Conservation (phyloP, 2,888 invertebrate genomes). For the Pocota personata region DNA sequence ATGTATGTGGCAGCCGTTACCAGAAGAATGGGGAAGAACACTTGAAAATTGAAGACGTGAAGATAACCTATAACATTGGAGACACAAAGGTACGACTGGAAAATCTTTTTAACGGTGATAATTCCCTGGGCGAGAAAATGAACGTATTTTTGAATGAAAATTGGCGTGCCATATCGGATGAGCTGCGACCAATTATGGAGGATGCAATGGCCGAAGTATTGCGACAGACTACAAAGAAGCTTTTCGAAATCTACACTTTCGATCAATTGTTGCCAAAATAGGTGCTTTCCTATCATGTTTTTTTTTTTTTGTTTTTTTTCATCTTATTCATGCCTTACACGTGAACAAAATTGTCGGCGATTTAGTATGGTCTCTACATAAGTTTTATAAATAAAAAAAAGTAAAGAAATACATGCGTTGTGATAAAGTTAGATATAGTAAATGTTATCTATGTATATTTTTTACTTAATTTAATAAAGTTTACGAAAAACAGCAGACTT, state of each 20-base stretch:
- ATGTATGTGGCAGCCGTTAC: conserved; percentile 85
- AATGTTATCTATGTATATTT: no score
- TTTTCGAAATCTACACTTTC: conserved; percentile 85
- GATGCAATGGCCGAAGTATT: conserved; percentile 85
- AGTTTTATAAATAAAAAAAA: no score
- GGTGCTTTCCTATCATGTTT: not conserved
- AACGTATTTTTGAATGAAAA: conserved; percentile 91
- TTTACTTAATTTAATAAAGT: no score
- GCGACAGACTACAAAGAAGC: conserved; percentile 85
- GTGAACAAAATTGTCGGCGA: not conserved
- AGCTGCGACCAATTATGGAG: conserved; percentile 88
- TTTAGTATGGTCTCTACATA: not conserved
- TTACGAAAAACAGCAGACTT: no score
- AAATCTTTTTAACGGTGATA: conserved; percentile 89
- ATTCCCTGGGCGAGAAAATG: conserved; percentile 87
- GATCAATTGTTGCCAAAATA: conserved; percentile 84
- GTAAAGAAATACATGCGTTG: no score
- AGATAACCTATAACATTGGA: conserved; percentile 87
- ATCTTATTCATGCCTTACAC: not conserved
- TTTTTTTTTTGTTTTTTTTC: not conserved
- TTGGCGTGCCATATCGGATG: conserved; percentile 88
- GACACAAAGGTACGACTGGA: conserved; percentile 87
- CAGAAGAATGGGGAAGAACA: conserved; percentile 83
- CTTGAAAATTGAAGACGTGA: conserved; percentile 86
- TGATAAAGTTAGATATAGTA: no score